These are phyloP conservation scores for Felis chaus DNA, from an alignment of 2,113 vertebrate genomes.

Conservation along the genomic window DNA sequence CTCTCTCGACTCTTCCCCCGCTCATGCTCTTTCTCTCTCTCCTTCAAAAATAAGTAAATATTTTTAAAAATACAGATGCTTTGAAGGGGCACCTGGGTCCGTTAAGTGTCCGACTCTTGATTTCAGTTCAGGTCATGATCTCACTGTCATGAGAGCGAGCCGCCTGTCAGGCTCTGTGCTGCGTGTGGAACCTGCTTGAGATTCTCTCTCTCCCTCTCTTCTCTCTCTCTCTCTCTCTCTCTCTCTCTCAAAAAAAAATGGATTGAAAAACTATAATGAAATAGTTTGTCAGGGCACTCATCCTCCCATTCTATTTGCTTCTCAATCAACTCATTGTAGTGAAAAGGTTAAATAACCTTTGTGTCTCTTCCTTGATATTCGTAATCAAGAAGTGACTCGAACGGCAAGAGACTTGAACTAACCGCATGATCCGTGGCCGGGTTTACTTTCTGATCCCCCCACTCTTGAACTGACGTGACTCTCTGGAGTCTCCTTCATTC, in stretches of 20 bases:
- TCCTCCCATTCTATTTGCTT: background rate
- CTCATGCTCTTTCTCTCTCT: too few relatives aligned
- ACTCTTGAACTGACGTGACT: background rate
- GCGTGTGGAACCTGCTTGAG: too few relatives aligned
- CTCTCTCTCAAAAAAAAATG: background rate
- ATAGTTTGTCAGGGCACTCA: background rate
- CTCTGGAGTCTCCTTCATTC: background rate
- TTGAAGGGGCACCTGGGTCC: too few relatives aligned
- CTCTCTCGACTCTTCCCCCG: too few relatives aligned
- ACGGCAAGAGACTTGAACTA: background rate
- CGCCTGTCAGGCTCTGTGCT: too few relatives aligned
- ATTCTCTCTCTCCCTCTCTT: too few relatives aligned
- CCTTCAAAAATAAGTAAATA: too few relatives aligned
- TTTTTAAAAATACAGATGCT: too few relatives aligned
- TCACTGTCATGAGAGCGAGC: too few relatives aligned
- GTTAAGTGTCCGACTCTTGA: too few relatives aligned
- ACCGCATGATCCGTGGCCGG: rapidly evolving
- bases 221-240: too few relatives aligned
- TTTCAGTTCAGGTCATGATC: too few relatives aligned
- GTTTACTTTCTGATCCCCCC: background rate
- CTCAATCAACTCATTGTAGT: background rate
- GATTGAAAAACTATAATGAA: background rate
- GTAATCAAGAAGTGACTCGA: background rate
- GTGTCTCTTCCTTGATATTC: background rate
- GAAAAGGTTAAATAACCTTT: background rate